Conservation (phyloP, 2,888 invertebrate species). For the Hedya salicella region DNA sequence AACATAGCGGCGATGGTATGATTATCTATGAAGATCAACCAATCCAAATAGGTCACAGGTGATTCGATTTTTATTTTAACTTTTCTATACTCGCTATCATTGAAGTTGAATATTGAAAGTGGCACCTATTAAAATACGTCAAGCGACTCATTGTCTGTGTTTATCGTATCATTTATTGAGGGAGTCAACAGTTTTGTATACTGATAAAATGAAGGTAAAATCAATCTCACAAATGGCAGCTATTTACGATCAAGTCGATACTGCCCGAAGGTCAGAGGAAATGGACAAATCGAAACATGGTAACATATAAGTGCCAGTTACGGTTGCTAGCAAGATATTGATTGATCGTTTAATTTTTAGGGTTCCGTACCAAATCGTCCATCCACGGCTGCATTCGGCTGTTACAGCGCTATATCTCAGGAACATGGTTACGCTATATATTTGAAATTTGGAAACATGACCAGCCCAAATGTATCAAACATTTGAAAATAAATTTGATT, state of each 20-base stretch:
- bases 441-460: no score
- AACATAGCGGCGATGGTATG: no score
- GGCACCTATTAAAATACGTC: not conserved
- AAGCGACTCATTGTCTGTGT: not conserved
- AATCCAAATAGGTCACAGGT: no score
- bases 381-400: no score
- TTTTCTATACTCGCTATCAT: not conserved
- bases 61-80: no score
- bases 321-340: conserved; percentile 10
- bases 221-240: conserved; percentile 17
- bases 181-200: conserved; percentile 10
- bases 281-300: conserved; percentile 15
- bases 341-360: conserved; percentile 8
- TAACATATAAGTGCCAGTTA: conserved; percentile 1
- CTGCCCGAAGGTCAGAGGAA: conserved; percentile 22
- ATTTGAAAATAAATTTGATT: no score
- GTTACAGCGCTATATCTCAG: no score
- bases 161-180: conserved; percentile 10
- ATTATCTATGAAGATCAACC: no score
- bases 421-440: no score
- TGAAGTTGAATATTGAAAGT: not conserved
- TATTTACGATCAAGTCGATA: conserved; percentile 24
- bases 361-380: no score
- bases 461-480: no score
- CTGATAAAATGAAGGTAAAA: conserved; percentile 13